These are phyloP conservation scores for Hemicrepidius hirtus DNA, from an alignment of 2,888 invertebrate genomes.

Conservation along the genomic window DNA sequence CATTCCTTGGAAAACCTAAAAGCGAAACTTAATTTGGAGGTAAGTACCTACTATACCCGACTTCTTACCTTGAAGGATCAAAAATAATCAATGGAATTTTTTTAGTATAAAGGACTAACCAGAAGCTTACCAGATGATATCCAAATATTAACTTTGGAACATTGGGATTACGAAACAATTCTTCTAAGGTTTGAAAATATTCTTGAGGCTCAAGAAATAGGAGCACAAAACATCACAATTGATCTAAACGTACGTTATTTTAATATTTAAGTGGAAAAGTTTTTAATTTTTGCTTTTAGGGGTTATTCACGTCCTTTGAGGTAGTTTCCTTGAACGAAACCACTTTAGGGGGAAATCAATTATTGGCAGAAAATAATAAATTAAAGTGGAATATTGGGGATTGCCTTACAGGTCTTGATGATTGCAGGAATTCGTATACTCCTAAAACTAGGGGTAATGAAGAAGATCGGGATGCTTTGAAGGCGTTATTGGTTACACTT, in stretches of 20 bases:
- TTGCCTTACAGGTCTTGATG: constrained; percentile 19
- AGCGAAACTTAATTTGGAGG: constrained; percentile 61
- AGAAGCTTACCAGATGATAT: constrained; percentile 78
- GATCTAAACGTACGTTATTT: constrained; percentile 72
- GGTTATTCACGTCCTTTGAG: constrained; percentile 76
- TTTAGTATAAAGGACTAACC: constrained; percentile 71
- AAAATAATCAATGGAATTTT: background rate
- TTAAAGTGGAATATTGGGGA: constrained; percentile 68
- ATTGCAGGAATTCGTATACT: background rate
- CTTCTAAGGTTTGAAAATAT: constrained; percentile 86
- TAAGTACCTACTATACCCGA: constrained; percentile 14
- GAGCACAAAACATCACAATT: constrained; percentile 73
- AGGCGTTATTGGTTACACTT: constrained; percentile 11
- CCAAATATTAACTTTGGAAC: constrained; percentile 85
- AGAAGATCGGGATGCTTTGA: background rate
- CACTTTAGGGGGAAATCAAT: constrained; percentile 81
- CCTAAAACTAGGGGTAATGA: background rate
- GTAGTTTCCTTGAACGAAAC: constrained; percentile 78
- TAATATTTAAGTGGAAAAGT: too few relatives aligned
- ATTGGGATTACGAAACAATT: constrained; percentile 76
- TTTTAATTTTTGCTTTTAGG: too few relatives aligned
- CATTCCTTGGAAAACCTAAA: constrained; percentile 68
- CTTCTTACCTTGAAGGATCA: background rate
- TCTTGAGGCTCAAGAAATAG: constrained; percentile 77
- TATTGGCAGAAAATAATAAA: constrained; percentile 73